These are phyloP conservation scores for Leptodirus hochenwartii DNA, from an alignment of 2,888 invertebrate species.

Conservation along the genomic window DNA sequence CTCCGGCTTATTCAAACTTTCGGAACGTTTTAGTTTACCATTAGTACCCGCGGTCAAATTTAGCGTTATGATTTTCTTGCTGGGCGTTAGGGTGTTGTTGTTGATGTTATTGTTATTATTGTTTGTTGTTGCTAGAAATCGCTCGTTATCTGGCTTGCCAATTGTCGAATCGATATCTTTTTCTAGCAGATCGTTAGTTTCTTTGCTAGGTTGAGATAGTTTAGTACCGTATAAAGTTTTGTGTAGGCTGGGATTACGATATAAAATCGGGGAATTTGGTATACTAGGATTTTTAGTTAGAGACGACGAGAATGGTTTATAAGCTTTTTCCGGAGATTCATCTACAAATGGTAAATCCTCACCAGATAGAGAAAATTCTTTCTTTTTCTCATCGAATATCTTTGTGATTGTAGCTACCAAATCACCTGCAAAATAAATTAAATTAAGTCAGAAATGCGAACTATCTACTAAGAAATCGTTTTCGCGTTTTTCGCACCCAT, in stretches of 20 bases:
- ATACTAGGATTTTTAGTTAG: constrained; percentile 23
- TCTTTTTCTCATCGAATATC: constrained; percentile 69
- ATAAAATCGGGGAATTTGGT: constrained; percentile 22
- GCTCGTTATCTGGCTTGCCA: constrained; percentile 11
- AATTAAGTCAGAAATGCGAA: no score
- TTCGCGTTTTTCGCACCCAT: no score
- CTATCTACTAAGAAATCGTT: no score
- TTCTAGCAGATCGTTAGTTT: constrained; percentile 20
- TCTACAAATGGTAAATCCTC: constrained; percentile 53
- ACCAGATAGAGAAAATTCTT: constrained; percentile 33
- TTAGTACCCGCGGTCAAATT: constrained; percentile 15
- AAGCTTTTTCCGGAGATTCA: constrained; percentile 39
- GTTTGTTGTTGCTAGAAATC: constrained; percentile 6
- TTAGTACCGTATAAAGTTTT: constrained; percentile 21
- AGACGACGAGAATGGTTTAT: constrained; percentile 10
- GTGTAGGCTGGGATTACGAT: constrained; percentile 34
- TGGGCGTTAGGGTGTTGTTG: no score
- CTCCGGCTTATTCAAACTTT: constrained; percentile 39
- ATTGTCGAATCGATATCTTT: constrained; percentile 28
- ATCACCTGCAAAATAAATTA: constrained; percentile 46
- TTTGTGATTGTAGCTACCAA: constrained; percentile 67
- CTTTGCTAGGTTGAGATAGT: constrained; percentile 18
- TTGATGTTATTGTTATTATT: no score
- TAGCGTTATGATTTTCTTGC: constrained; percentile 10
- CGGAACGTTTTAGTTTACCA: constrained; percentile 34